A percentile compares a stretch with the other conserved stretches of the same genome.
phyloP scores from a whole-genome alignment of 2,113 vertebrate species.

The Nettapus auritus region DNA sequence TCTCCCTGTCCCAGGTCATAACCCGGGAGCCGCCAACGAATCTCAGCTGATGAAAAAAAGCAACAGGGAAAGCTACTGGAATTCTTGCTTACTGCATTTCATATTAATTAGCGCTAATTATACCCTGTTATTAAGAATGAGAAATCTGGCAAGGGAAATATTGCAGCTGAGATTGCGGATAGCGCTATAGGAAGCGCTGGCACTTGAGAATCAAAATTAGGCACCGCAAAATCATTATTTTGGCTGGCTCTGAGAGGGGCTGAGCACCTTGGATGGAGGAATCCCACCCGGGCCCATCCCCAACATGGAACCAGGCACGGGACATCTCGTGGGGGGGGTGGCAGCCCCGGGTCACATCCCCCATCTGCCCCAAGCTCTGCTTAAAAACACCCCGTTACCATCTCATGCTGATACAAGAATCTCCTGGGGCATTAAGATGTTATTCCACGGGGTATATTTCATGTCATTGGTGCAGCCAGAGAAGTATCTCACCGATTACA shows the following conservation, averaged over 20 bases:
- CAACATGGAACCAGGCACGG: accelerated
- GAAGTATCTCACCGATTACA: accelerated
- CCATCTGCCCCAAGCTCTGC: background rate
- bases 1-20: background rate
- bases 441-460: background rate
- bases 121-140: background rate
- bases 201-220: background rate
- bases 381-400: background rate
- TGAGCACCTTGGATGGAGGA: background rate
- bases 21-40: background rate
- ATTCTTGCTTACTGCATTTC: background rate
- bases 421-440: background rate
- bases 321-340: background rate
- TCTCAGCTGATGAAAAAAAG: background rate
- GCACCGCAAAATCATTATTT: background rate
- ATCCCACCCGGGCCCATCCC: background rate
- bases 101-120: background rate
- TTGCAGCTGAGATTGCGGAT: background rate
- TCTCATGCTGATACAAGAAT: background rate
- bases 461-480: accelerated
- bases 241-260: background rate
- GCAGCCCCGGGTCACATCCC: accelerated
- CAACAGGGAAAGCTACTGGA: background rate
- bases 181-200: background rate
- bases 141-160: background rate